phyloP scores from a whole-genome alignment of 1,140 invertebrate genomes.

The Drosophila saltans region DNA sequence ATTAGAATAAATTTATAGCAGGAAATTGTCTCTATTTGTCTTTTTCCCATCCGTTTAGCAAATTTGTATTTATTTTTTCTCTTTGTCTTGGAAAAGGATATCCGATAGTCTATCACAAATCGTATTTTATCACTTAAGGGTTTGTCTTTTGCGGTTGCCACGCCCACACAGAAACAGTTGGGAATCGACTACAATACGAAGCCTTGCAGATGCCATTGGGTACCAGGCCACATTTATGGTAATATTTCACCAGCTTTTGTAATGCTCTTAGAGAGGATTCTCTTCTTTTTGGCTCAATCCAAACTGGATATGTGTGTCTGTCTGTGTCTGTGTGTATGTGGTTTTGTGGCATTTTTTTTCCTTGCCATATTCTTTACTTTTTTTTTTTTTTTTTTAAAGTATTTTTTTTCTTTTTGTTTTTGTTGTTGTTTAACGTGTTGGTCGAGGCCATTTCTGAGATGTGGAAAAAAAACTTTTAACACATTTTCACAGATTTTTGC shows the following conservation, averaged over 20 bases:
- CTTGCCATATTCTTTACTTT: background rate
- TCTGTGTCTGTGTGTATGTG: background rate
- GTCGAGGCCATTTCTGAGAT: conserved; percentile 17
- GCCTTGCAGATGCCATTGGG: conserved; percentile 34
- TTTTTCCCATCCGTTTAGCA: background rate
- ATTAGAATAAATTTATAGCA: no score
- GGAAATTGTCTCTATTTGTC: background rate
- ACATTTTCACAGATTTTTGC: conserved; percentile 1
- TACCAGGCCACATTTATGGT: conserved; percentile 38
- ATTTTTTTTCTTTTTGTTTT: conserved; percentile 22
- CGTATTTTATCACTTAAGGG: conserved; percentile 6
- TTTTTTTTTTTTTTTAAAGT: background rate
- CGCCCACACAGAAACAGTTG: conserved; percentile 41
- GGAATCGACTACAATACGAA: conserved; percentile 33
- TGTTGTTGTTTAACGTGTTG: conserved; percentile 4
- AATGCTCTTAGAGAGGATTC: conserved; percentile 41
- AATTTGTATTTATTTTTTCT: background rate
- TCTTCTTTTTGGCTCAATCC: conserved; percentile 12
- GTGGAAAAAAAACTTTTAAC: conserved; percentile 18
- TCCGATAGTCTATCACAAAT: conserved; percentile 5
- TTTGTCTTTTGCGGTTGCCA: conserved; percentile 21
- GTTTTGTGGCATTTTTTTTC: background rate
- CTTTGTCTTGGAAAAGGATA: background rate
- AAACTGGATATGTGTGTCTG: background rate
- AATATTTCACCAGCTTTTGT: conserved; percentile 63